Evolutionary conservation across 2,797 vertebrate genomes (phyloP).

Genomic region (Dallia pectoralis): DNA sequence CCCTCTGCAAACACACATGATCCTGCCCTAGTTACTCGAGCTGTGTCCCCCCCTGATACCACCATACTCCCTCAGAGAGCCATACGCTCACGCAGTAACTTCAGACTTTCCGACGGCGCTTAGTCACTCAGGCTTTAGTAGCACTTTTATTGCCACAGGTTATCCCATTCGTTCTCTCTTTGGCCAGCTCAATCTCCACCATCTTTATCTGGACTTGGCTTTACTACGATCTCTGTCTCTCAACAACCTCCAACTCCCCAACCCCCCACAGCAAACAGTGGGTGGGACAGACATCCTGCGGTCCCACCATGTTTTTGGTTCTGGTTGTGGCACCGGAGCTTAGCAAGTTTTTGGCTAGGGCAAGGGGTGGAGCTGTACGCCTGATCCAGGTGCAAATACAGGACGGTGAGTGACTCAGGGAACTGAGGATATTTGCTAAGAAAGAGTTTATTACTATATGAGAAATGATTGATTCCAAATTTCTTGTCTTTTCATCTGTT

Average conservation of each 20-base stretch:
- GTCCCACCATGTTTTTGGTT: conserved; percentile 89
- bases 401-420: conserved; percentile 85
- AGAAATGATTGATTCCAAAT: neutral
- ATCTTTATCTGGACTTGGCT: conserved; percentile 23
- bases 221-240: neutral
- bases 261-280: conserved; percentile 34
- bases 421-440: neutral
- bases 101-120: conserved; percentile 16
- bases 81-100: conserved; percentile 16
- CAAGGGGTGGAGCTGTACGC: conserved; percentile 86
- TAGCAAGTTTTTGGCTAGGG: conserved; percentile 92
- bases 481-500: neutral
- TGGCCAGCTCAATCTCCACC: conserved; percentile 28
- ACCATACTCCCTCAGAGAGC: conserved; percentile 32
- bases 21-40: conserved; percentile 72
- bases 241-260: conserved; percentile 13
- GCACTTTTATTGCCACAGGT: neutral
- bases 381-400: conserved; percentile 96
- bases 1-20: conserved; percentile 71
- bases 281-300: conserved; percentile 50
- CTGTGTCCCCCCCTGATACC: conserved; percentile 55
- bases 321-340: conserved; percentile 93
- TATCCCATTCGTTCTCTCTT: conserved; percentile 12
- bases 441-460: neutral
- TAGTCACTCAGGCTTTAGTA: neutral